Base-by-base conservation (phyloP, 2,113 vertebrate genomes). In the Phyllostomus hastatus region DNA sequence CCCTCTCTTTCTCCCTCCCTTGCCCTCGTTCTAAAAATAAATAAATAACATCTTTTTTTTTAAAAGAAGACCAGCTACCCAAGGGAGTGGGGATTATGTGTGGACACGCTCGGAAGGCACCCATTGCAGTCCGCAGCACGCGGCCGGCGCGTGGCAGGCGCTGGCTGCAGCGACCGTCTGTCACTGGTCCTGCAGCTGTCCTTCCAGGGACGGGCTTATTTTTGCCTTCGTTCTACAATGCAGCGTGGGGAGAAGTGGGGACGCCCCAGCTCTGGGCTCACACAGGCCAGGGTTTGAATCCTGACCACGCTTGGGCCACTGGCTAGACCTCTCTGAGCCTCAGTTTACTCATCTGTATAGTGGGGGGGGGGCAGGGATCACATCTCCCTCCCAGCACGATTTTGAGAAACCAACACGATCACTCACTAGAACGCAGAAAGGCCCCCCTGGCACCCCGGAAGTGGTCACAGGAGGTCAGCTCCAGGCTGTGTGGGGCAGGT, bases 161-260 rank as follows among this genome's bases (percentile, higher is more conserved):
- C 1, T 0, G 20, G n/a, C 17, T 17, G 28, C 48, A 9, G 0
- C 5, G 12, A 17, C 1, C 7, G 0, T 7, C 19, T 6, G 0
- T 17, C 79, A 2, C 46, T 4, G 9, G 72, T 20, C 1, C 26
- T 1, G 28, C 0, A 43, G n/a, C 43, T 33, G 10, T 3, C 15
- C 0, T 20, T 15, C 33, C 11, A 2, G 2, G 2, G 1, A 0
- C 0, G 33, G 57, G 69, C n/a, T 73, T 17, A 1, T 1, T n/a
- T 7, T 4, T 15, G 38, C 35, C 73, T 85, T 78, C 59, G 16
- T 5, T 38, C 57, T 38, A 43, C 43, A 66, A 35, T 54, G 69
- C 9, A 38, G 81, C 26, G 14, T 0, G 0, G 48, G 1, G 54
- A 31, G 17, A 46, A 52, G 5, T 0, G 10, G 7, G 88, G 72